Evolutionary conservation across 2,888 invertebrate genomes (phyloP).

Genomic region (Trachelus stipa): DNA sequence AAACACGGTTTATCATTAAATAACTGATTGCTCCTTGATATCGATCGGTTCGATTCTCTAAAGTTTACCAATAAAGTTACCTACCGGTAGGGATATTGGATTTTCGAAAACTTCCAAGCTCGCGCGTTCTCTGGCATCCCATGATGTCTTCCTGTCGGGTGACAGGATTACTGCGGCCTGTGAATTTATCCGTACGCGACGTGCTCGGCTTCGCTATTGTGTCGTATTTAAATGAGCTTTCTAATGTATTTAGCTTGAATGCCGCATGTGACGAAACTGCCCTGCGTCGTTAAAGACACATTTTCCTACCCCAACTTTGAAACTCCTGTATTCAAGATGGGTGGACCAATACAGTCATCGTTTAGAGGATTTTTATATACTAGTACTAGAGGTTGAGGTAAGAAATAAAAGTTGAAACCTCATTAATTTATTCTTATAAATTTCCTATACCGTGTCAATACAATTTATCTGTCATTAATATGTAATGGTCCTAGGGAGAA

Average conservation of each 20-base stretch:
- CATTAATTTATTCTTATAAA: neutral
- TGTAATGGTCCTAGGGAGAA: neutral
- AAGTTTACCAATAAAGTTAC: neutral
- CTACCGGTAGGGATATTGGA: neutral
- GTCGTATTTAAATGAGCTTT: conserved; percentile 60
- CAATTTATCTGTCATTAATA: neutral
- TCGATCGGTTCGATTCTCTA: neutral
- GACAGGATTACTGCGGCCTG: conserved; percentile 42
- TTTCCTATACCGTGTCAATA: neutral
- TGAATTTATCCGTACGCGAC: conserved; percentile 39
- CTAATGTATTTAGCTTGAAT: conserved; percentile 55
- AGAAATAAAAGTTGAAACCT: neutral
- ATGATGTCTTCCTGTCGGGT: neutral
- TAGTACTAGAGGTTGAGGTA: neutral
- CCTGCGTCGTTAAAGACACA: conserved; percentile 51
- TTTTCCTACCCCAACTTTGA: conserved; percentile 44
- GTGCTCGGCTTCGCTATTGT: conserved; percentile 47
- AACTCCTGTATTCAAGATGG: neutral
- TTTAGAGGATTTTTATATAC: neutral
- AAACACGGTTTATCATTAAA: conserved; percentile 9
- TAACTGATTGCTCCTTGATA: neutral
- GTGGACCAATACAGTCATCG: neutral
- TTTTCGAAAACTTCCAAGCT: neutral
- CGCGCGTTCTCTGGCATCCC: neutral
- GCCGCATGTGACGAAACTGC: conserved; percentile 40